Evolutionary conservation across 1,140 invertebrate genomes (phyloP).

Genomic region (Lepidurus arcticus): DNA sequence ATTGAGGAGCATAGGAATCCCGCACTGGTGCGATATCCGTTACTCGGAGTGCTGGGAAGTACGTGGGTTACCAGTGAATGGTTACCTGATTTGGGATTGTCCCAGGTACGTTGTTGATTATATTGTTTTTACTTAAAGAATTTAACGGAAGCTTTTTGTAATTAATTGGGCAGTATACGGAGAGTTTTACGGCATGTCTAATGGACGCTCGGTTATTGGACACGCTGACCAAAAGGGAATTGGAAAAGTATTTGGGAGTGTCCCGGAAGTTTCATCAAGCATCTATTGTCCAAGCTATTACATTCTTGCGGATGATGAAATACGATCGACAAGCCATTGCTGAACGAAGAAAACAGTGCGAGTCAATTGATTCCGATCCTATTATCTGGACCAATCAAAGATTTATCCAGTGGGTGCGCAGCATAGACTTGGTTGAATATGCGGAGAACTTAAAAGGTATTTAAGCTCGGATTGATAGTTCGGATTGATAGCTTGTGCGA

Average conservation of each 20-base stretch:
- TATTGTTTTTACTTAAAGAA: not conserved
- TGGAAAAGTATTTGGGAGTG: slow-evolving; percentile 85
- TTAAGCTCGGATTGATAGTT: not conserved
- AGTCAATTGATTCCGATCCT: slow-evolving; percentile 79
- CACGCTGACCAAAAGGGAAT: slow-evolving; percentile 83
- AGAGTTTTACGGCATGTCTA: slow-evolving; percentile 79
- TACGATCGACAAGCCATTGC: slow-evolving; percentile 77
- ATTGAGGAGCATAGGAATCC: slow-evolving; percentile 87
- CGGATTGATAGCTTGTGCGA: slow-evolving; percentile 31
- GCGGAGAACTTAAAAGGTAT: slow-evolving; percentile 86
- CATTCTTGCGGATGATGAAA: slow-evolving; percentile 81
- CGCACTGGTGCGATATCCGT: slow-evolving; percentile 74
- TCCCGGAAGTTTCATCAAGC: slow-evolving; percentile 89
- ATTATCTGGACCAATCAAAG: slow-evolving; percentile 92
- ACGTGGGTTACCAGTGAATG: slow-evolving; percentile 88
- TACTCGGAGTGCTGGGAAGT: slow-evolving; percentile 75
- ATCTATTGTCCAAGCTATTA: slow-evolving; percentile 85
- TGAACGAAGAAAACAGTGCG: slow-evolving; percentile 77
- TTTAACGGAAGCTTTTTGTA: not conserved
- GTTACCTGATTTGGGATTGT: slow-evolving; percentile 80
- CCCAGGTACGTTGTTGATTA: slow-evolving; percentile 52
- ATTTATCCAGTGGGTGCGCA: slow-evolving; percentile 84
- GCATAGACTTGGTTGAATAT: slow-evolving; percentile 88
- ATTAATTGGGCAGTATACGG: slow-evolving; percentile 59
- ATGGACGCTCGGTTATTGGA: slow-evolving; percentile 88